phyloP scores from a whole-genome alignment of 2,797 vertebrate species.

The Sarcophilus harrisii region DNA sequence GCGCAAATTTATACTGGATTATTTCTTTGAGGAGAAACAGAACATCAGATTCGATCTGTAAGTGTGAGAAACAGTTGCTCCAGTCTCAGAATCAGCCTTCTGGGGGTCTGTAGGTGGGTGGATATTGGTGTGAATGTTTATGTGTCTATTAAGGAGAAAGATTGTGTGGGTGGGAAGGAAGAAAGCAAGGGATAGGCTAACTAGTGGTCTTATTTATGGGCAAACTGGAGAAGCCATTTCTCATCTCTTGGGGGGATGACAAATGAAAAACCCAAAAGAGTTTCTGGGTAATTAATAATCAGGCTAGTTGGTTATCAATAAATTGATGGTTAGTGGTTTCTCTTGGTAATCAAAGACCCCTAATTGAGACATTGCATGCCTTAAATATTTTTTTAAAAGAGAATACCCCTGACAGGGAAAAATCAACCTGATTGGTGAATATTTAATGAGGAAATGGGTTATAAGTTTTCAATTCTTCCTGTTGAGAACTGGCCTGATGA shows the following conservation, averaged over 20 bases:
- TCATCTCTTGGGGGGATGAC: not conserved
- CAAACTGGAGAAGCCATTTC: not conserved
- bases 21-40: slow-evolving; percentile 98
- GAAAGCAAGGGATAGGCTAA: not conserved
- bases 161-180: not conserved
- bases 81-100: not conserved
- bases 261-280: not conserved
- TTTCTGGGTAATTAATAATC: not conserved
- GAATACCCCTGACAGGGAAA: not conserved
- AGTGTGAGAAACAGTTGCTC: slow-evolving; percentile 81
- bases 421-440: not conserved
- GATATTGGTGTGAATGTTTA: not conserved
- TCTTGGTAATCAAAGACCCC: not conserved
- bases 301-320: not conserved
- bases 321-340: not conserved
- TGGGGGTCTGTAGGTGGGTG: not conserved
- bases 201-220: not conserved
- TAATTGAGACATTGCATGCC: not conserved
- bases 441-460: not conserved
- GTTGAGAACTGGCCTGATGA: no score
- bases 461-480: no score
- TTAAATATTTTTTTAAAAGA: not conserved
- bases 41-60: slow-evolving; percentile 97
- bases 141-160: not conserved
- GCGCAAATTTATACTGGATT: slow-evolving; percentile 96